Conservation (phyloP, 1,140 invertebrate species). For the Bombus sibiricus region DNA sequence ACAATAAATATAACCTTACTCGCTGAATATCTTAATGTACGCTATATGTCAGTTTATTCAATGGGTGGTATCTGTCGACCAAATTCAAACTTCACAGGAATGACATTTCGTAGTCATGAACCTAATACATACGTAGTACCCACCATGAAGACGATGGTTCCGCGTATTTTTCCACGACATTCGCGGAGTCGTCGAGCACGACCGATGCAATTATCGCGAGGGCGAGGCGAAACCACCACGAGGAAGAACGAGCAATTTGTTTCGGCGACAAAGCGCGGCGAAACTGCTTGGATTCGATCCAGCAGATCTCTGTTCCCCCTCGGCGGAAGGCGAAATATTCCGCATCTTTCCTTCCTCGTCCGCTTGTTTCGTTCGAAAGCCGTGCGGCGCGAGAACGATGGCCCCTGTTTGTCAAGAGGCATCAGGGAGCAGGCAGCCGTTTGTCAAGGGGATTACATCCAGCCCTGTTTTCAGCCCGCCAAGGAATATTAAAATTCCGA, state of each 20-base stretch:
- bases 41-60: too few species aligned
- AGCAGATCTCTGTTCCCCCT: constrained; percentile 45
- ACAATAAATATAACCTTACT: too few species aligned
- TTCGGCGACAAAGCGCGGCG: constrained; percentile 73
- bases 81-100: background rate
- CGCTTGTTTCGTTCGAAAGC: constrained; percentile 36
- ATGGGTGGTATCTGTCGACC: too few species aligned
- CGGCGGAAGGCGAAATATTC: background rate
- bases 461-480: constrained; percentile 50
- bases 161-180: background rate
- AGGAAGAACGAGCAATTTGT: constrained; percentile 71
- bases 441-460: constrained; percentile 72
- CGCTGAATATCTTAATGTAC: too few species aligned
- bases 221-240: constrained; percentile 35
- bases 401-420: constrained; percentile 71
- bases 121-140: too few species aligned
- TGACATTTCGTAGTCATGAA: too few species aligned
- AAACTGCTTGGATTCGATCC: constrained; percentile 74
- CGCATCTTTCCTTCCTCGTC: constrained; percentile 4
- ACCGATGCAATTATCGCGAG: constrained; percentile 57
- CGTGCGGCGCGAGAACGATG: constrained; percentile 65
- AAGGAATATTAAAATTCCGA: constrained; percentile 73
- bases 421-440: constrained; percentile 67
- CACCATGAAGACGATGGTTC: background rate
- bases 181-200: constrained; percentile 32